A percentile compares a stretch with the other conserved stretches of the same genome.
Evolutionary conservation across 2,113 vertebrate genomes (phyloP).

Genomic region (Garra rufa): DNA sequence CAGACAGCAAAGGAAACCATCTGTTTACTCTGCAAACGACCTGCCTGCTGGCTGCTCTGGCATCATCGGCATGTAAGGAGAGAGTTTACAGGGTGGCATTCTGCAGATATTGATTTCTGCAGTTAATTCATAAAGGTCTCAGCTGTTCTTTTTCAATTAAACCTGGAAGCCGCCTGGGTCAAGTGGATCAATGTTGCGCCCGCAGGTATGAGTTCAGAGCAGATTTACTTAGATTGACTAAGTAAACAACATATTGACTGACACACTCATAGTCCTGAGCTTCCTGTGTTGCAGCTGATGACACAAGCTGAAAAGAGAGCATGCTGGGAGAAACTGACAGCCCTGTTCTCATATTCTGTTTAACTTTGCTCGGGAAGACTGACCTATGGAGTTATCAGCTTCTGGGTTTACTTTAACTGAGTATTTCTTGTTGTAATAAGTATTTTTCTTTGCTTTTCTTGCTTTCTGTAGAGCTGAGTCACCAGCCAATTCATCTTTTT

Average conservation of each 20-base stretch:
- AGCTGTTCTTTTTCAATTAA: conserved; percentile 63
- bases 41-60: background rate
- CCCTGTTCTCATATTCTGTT: conserved; percentile 21
- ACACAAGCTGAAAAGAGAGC: conserved; percentile 41
- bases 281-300: conserved; percentile 37
- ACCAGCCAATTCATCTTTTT: background rate
- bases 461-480: background rate
- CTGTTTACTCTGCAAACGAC: background rate
- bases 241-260: conserved; percentile 54
- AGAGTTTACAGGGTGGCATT: conserved; percentile 31
- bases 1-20: background rate
- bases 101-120: conserved; percentile 55
- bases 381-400: conserved; percentile 17
- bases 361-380: background rate
- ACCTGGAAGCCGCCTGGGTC: conserved; percentile 53
- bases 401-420: conserved; percentile 8
- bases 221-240: conserved; percentile 55
- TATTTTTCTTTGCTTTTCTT: conserved; percentile 13
- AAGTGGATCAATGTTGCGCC: conserved; percentile 56
- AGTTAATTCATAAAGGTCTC: conserved; percentile 61
- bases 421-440: conserved; percentile 10
- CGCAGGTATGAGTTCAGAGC: conserved; percentile 51
- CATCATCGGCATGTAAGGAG: conserved; percentile 15
- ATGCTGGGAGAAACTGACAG: background rate
- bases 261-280: background rate